A percentile compares a stretch with the other conserved stretches of the same genome.
These are phyloP conservation scores for Sabellastarte sp. DNA, from an alignment of 2,888 invertebrate genomes.

Conservation along the genomic window DNA sequence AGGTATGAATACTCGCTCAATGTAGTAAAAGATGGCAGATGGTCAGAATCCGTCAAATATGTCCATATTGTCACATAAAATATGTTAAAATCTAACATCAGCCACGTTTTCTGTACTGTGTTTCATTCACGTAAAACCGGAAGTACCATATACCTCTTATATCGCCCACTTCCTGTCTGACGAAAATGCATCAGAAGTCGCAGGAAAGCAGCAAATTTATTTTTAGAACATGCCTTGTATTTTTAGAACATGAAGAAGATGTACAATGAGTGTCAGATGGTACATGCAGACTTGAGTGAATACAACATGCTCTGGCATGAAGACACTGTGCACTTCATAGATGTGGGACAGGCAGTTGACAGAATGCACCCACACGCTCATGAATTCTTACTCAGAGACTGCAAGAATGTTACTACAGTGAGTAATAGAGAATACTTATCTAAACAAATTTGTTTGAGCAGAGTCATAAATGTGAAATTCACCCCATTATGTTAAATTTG, in stretches of 20 bases:
- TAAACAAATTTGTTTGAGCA: background rate
- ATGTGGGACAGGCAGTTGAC: slow-evolving; percentile 68
- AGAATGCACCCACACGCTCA: slow-evolving; percentile 64
- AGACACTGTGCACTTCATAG: slow-evolving; percentile 64
- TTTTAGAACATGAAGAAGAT: slow-evolving; percentile 62
- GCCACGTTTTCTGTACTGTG: background rate
- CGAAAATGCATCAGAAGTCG: too few species aligned
- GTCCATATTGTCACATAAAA: too few species aligned
- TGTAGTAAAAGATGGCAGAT: too few species aligned
- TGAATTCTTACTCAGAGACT: slow-evolving; percentile 65
- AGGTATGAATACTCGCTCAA: too few species aligned
- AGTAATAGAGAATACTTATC: slow-evolving; percentile 8
- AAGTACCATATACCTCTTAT: too few species aligned
- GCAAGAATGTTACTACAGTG: slow-evolving; percentile 60
- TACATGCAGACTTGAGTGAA: slow-evolving; percentile 68
- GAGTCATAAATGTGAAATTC: too few species aligned
- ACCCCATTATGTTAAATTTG: background rate
- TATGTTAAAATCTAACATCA: too few species aligned
- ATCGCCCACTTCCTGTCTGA: too few species aligned
- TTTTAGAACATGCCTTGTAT: slow-evolving; percentile 4
- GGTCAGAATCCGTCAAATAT: too few species aligned
- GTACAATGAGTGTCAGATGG: slow-evolving; percentile 63
- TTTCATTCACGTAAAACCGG: too few species aligned
- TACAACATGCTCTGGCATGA: slow-evolving; percentile 67
- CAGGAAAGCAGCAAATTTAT: too few species aligned